These are phyloP conservation scores for Leucoma salicis DNA, from an alignment of 2,888 invertebrate species.

Conservation along the genomic window DNA sequence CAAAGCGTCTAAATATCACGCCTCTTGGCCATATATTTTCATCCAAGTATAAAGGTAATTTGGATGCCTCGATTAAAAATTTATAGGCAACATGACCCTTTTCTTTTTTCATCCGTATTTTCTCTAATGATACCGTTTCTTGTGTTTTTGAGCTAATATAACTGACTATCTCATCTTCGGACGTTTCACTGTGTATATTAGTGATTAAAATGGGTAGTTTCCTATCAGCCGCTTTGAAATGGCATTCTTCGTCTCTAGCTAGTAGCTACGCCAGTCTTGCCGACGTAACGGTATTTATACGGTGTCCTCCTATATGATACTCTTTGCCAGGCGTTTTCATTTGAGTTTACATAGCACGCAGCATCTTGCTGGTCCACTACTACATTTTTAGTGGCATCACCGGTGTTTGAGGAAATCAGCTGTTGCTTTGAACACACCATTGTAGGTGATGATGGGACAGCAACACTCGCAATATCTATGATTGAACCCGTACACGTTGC, in stretches of 20 bases:
- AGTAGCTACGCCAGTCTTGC: slow-evolving; percentile 9
- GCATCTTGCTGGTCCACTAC: too few species aligned
- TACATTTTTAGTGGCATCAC: too few species aligned
- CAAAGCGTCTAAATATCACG: neutral
- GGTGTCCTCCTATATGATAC: too few species aligned
- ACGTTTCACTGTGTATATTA: slow-evolving; percentile 23
- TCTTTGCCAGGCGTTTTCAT: too few species aligned
- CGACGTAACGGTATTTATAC: slow-evolving; percentile 7
- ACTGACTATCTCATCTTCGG: slow-evolving; percentile 19
- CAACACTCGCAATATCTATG: too few species aligned
- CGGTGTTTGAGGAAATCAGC: too few species aligned
- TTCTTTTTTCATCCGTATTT: slow-evolving; percentile 8
- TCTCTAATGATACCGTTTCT: slow-evolving; percentile 15
- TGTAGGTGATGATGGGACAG: too few species aligned
- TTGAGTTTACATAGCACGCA: too few species aligned
- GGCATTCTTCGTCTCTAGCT: slow-evolving; percentile 5
- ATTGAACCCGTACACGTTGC: too few species aligned
- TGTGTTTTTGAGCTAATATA: slow-evolving; percentile 8
- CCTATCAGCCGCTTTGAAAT: slow-evolving; percentile 25
- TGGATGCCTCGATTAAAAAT: slow-evolving; percentile 22
- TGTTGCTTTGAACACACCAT: too few species aligned
- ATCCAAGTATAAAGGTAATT: slow-evolving; percentile 21
- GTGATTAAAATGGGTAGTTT: slow-evolving; percentile 30
- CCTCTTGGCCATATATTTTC: slow-evolving; percentile 1
- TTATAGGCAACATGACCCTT: slow-evolving; percentile 26